Conservation (phyloP, 1,140 invertebrate genomes). For the Oreohelix idahoensis region DNA sequence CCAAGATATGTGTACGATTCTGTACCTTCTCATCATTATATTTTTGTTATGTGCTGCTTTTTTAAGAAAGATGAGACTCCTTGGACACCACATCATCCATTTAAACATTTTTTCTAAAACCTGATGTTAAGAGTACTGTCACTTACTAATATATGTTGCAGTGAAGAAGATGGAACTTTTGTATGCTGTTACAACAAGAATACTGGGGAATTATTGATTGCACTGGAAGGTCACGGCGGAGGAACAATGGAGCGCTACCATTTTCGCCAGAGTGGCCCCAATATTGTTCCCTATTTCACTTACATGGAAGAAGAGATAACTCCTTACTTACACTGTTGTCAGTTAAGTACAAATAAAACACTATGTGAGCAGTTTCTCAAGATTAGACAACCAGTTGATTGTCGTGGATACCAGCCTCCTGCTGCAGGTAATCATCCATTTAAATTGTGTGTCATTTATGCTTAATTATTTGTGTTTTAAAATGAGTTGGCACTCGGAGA, state of each 20-base stretch:
- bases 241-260: conserved; percentile 58
- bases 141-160: conserved; percentile 4
- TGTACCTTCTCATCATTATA: no score
- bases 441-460: no score
- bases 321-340: conserved; percentile 63
- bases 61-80: no score
- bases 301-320: conserved; percentile 60
- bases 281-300: conserved; percentile 59
- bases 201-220: conserved; percentile 56
- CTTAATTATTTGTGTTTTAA: no score
- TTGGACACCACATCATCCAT: no score
- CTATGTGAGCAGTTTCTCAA: conserved; percentile 52
- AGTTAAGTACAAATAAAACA: conserved; percentile 48
- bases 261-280: conserved; percentile 33
- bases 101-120: no score
- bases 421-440: conserved; percentile 51
- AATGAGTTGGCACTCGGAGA: no score
- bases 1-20: no score
- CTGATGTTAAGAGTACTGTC: not conserved
- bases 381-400: conserved; percentile 52
- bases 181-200: conserved; percentile 60
- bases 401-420: conserved; percentile 58
- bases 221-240: conserved; percentile 50
- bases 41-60: no score
- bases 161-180: conserved; percentile 42